A percentile compares a stretch with the other conserved stretches of the same genome.
These are phyloP conservation scores for Squalus acanthias DNA, from an alignment of 2,797 vertebrate genomes.

Conservation along the genomic window DNA sequence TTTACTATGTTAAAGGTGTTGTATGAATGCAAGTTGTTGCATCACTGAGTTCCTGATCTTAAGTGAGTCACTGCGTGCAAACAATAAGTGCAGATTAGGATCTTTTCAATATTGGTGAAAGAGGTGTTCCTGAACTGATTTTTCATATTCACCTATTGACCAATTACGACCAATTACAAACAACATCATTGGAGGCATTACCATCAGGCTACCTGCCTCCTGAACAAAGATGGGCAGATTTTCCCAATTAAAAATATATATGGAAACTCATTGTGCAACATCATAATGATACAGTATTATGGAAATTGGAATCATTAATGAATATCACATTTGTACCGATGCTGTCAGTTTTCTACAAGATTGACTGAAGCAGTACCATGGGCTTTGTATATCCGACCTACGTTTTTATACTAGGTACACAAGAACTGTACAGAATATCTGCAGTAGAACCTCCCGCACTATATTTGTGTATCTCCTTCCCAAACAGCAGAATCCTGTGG, in stretches of 20 bases:
- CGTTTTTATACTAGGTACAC: background rate
- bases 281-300: background rate
- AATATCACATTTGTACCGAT: background rate
- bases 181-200: background rate
- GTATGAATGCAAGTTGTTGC: background rate
- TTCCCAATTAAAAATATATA: background rate
- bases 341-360: background rate
- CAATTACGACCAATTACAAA: background rate
- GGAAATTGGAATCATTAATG: background rate
- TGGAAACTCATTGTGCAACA: background rate
- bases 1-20: background rate
- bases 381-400: background rate
- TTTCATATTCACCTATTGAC: background rate
- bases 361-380: background rate
- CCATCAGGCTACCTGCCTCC: background rate
- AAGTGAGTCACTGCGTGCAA: background rate
- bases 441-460: background rate
- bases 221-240: background rate
- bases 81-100: background rate
- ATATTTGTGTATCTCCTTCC: no score
- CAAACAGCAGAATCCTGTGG: background rate
- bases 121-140: background rate
- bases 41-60: background rate
- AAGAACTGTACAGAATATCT: background rate
- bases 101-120: background rate